Conservation (phyloP, 2,113 vertebrate genomes). For the Nibea coibor region DNA sequence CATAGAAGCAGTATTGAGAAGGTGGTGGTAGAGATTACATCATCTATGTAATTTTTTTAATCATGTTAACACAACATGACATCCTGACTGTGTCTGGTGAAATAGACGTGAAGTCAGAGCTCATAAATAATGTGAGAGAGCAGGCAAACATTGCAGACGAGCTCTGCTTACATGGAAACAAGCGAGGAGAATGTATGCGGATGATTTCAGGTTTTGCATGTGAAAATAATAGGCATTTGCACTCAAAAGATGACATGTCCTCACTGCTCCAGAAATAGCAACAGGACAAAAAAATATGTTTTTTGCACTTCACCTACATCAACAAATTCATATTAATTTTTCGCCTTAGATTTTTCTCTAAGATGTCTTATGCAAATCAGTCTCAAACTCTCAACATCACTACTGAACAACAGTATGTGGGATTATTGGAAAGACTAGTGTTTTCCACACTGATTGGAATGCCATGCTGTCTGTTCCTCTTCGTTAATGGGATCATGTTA, state of each 20-base stretch:
- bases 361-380: not conserved
- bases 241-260: not conserved
- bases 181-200: not conserved
- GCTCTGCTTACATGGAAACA: not conserved
- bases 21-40: no score
- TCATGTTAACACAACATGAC: no score
- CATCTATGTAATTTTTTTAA: not conserved
- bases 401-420: not conserved
- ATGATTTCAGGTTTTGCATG: not conserved
- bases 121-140: not conserved
- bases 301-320: not conserved
- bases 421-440: not conserved
- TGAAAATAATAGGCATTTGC: no score
- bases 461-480: conserved; percentile 46
- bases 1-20: no score
- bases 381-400: conserved; percentile 16
- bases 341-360: not conserved
- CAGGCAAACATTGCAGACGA: not conserved
- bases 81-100: not conserved
- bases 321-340: not conserved
- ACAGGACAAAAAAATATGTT: not conserved
- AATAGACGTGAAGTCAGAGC: not conserved
- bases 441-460: not conserved
- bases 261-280: not conserved
- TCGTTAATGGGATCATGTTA: conserved; percentile 53